Evolutionary conservation across 2,113 vertebrate genomes (phyloP).

Genomic region (Dipodomys stephensi): DNA sequence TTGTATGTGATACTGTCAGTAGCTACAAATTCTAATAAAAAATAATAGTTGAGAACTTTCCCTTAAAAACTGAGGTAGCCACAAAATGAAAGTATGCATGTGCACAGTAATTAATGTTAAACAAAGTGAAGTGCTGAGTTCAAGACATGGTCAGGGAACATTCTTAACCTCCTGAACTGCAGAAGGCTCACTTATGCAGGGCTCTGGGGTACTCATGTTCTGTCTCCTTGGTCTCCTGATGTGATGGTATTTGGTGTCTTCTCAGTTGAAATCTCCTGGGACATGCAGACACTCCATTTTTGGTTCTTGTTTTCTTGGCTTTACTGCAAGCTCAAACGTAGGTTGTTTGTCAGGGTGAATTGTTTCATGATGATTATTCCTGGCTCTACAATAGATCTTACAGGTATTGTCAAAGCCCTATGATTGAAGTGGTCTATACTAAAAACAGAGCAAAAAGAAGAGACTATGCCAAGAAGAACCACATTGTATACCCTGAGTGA

Average conservation of each 20-base stretch:
- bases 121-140: not conserved
- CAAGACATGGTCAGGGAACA: not conserved
- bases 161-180: fast-evolving
- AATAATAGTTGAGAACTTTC: constrained; percentile 6
- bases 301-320: not conserved
- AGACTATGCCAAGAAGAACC: not conserved
- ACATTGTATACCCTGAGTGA: not conserved
- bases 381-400: not conserved
- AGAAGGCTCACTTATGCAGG: not conserved
- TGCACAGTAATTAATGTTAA: not conserved
- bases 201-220: fast-evolving
- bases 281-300: not conserved
- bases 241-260: fast-evolving
- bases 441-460: not conserved
- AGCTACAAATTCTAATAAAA: not conserved
- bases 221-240: not conserved
- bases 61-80: not conserved
- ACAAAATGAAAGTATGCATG: not conserved
- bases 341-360: not conserved
- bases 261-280: not conserved
- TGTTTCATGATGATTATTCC: constrained; percentile 26
- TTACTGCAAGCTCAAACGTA: not conserved
- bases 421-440: constrained; percentile 56
- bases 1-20: not conserved
- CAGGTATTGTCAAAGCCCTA: not conserved